Evolutionary conservation across 2,113 vertebrate genomes (phyloP).

Genomic region (Pyxicephalus adspersus): DNA sequence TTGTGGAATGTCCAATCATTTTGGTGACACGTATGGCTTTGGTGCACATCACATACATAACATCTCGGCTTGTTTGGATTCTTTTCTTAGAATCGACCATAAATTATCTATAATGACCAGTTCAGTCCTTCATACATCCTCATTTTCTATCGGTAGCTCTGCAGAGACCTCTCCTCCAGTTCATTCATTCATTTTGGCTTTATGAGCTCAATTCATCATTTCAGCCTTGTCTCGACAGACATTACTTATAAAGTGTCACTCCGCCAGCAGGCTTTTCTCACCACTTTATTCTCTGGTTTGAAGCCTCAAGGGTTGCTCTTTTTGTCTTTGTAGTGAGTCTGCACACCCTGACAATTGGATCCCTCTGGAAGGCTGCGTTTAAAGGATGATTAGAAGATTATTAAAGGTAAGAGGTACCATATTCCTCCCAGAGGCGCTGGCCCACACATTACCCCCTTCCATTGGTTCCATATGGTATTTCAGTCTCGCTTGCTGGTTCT

Average conservation of each 20-base stretch:
- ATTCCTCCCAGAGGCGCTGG: neutral
- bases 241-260: conserved; percentile 1
- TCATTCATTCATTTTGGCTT: conserved; percentile 51
- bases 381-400: no score
- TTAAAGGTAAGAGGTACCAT: no score
- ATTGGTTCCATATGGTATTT: neutral
- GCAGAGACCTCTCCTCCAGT: conserved; percentile 16
- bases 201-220: conserved; percentile 34
- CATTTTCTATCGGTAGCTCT: conserved; percentile 50
- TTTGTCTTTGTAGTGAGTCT: no score
- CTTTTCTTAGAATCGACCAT: conserved; percentile 1
- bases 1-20: neutral
- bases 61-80: neutral
- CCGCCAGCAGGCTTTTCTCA: neutral
- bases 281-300: neutral
- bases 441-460: neutral
- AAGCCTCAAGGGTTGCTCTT: no score
- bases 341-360: no score
- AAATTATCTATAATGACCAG: conserved; percentile 33
- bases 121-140: conserved; percentile 24
- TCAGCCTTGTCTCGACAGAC: neutral
- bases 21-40: no score
- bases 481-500: no score
- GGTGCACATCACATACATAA: no score
- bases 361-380: no score